Evolutionary conservation across 2,888 invertebrate species (phyloP), one percentile per base, ranked within the genome.

Genomic region (Limenitis camilla): DNA sequence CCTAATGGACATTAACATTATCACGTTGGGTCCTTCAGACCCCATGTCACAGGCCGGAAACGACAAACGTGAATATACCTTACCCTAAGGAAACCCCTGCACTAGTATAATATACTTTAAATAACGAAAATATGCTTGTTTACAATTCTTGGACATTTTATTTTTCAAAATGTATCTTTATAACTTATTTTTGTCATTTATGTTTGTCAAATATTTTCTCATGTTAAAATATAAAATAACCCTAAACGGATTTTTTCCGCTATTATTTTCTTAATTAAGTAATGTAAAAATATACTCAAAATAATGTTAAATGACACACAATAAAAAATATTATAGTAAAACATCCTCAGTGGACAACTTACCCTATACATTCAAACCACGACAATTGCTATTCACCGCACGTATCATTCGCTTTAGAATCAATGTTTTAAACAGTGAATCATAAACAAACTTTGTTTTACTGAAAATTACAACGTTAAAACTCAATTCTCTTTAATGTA

Each of bases 1-100:
- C 47, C 49, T 58, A 58, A 58, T 55, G 55, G 49, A 50, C 52
- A 55, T 53, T 52, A 55, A 46, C 49, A 55, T 57, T 57, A 57
- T 52, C 55, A 48, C 47, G 47, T 43, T 42, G n/a, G 33, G 41
- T 46, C 57, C 48, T 47, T 42, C 48, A 28, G 47, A 48, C 43
- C 53, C 46, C 30, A 30, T 47, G 42, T 45, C 32, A 51, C 41
- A 49, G 56, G 30, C 51, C 57, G 57, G 57, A 58, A 52, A 49
- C 52, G 49, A 44, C 49, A 47, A 49, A 46, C 57, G 49, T 49
- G 46, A 39, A 51, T 52, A 48, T 38, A 43, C 27, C 30, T 44
- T 44, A 41, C 33, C 46, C 36, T 51, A 33, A 51, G 7, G 40
- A 9, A 19, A 6, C 28, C 6, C n/a, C 11, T 51, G 44, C 50